phyloP scores from a whole-genome alignment of 2,888 invertebrate species.

The Syrista parreyssii region DNA sequence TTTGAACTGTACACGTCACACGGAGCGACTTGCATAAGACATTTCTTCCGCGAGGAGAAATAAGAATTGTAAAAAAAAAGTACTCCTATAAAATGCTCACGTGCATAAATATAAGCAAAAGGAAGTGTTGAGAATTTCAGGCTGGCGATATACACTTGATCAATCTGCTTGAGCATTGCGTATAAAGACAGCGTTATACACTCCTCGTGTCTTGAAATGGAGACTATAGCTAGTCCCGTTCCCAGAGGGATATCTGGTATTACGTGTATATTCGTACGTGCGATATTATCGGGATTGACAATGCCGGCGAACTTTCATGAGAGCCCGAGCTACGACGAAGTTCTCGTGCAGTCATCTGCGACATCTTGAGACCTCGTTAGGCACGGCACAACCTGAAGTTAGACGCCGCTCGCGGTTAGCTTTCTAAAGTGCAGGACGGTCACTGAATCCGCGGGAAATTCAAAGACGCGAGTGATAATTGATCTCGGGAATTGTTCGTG shows the following conservation, averaged over 20 bases:
- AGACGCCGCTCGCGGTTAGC: not conserved
- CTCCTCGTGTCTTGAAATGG: not conserved
- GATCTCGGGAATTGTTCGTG: not conserved
- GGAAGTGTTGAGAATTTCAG: not conserved
- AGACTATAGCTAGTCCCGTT: constrained; percentile 41
- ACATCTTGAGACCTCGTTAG: not conserved
- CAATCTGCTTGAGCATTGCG: not conserved
- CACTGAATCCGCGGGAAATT: not conserved
- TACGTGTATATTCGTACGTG: constrained; percentile 26
- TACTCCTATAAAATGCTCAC: not conserved
- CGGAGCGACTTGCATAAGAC: not conserved
- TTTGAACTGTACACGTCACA: not conserved
- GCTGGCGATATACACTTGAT: not conserved
- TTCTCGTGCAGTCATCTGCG: not conserved
- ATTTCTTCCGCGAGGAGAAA: not conserved
- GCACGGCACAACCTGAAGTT: not conserved
- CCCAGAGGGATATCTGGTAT: constrained; percentile 39
- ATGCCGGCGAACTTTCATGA: constrained; percentile 36
- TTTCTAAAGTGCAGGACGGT: not conserved
- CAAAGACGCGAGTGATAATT: not conserved
- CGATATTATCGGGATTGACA: constrained; percentile 42
- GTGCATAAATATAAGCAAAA: not conserved
- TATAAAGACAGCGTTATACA: not conserved
- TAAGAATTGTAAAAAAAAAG: not conserved
- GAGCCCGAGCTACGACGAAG: constrained; percentile 20